A percentile compares a stretch with the other conserved stretches of the same genome.
These are phyloP conservation scores for Pipra filicauda DNA, from an alignment of 2,113 vertebrate genomes.

Conservation along the genomic window DNA sequence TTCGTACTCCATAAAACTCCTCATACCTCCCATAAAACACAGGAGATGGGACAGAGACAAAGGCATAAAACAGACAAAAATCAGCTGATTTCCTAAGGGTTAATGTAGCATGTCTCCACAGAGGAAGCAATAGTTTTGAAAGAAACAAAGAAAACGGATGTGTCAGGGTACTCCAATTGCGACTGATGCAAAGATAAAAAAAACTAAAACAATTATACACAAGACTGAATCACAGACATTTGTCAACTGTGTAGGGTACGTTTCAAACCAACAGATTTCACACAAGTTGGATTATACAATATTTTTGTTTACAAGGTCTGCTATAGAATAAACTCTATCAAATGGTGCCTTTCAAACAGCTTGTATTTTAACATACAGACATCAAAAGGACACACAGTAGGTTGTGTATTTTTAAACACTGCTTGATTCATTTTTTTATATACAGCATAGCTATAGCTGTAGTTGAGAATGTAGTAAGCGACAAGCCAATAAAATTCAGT, in stretches of 20 bases:
- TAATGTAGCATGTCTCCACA: constrained; percentile 33
- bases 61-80: background rate
- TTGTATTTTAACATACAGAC: background rate
- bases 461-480: background rate
- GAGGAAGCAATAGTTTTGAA: constrained; percentile 45
- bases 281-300: background rate
- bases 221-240: background rate
- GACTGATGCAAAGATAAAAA: background rate
- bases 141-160: constrained; percentile 38
- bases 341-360: background rate
- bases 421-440: background rate
- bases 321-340: background rate
- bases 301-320: background rate
- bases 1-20: background rate
- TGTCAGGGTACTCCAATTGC: background rate
- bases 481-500: background rate
- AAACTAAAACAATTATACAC: background rate
- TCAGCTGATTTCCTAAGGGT: background rate
- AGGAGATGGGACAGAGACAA: background rate
- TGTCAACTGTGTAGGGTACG: background rate
- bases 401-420: background rate
- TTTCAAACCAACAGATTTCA: constrained; percentile 7
- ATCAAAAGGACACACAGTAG: background rate
- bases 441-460: background rate
- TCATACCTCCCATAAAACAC: background rate